These are phyloP conservation scores for Trematomus loennbergii DNA, from an alignment of 2,113 vertebrate species.

Conservation along the genomic window DNA sequence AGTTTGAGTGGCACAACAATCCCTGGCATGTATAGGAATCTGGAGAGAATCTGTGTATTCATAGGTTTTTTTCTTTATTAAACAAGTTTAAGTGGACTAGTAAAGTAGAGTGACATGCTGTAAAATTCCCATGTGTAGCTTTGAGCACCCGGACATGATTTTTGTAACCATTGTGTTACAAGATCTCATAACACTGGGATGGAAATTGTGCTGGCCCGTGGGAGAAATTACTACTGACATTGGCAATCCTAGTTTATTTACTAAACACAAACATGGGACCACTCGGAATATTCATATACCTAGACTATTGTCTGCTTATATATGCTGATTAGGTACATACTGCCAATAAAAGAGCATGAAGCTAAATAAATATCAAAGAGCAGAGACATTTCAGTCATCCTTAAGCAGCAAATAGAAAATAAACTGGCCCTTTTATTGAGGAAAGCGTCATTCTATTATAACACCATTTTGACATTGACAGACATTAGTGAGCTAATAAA, in stretches of 20 bases:
- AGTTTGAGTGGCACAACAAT: neutral
- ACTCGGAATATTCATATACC: conserved; percentile 15
- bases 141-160: neutral
- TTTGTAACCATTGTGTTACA: neutral
- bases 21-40: neutral
- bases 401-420: neutral
- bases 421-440: conserved; percentile 18
- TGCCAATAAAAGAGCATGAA: conserved; percentile 19
- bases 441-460: conserved; percentile 14
- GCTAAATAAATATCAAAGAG: conserved; percentile 1
- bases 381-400: neutral
- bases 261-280: conserved; percentile 7
- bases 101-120: neutral
- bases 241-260: conserved; percentile 27
- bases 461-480: conserved; percentile 37
- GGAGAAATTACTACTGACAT: conserved; percentile 25
- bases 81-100: neutral
- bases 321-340: conserved; percentile 5
- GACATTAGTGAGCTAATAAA: conserved; percentile 49
- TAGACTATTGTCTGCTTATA: conserved; percentile 22
- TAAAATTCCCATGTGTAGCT: neutral
- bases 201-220: neutral
- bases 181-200: neutral
- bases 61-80: neutral
- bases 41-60: neutral